These are phyloP conservation scores for Lacanobia wlatinum DNA, from an alignment of 2,888 invertebrate genomes.

Conservation along the genomic window DNA sequence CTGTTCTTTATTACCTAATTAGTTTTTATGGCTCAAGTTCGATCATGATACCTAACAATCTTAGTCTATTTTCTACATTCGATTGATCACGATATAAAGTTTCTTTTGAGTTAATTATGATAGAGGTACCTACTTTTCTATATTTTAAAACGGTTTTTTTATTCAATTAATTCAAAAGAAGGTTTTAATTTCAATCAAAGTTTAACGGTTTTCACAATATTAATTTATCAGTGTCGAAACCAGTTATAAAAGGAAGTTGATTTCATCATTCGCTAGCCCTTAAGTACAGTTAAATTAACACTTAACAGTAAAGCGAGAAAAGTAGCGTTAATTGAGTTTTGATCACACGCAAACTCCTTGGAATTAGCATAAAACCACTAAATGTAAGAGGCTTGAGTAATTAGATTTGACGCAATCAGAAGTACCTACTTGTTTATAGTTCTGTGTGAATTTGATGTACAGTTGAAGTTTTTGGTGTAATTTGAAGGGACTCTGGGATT, in stretches of 20 bases:
- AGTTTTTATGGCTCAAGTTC: slow-evolving; percentile 21
- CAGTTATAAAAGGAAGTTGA: slow-evolving; percentile 37
- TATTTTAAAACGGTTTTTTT: background rate
- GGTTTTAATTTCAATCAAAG: background rate
- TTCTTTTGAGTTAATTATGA: background rate
- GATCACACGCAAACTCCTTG: slow-evolving; percentile 28
- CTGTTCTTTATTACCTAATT: background rate
- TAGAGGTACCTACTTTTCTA: background rate
- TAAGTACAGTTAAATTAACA: slow-evolving; percentile 13
- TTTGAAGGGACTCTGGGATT: slow-evolving; percentile 57
- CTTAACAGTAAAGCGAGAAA: slow-evolving; percentile 29
- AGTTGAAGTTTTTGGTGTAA: slow-evolving; percentile 29
- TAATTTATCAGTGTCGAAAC: slow-evolving; percentile 23
- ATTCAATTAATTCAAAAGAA: no score
- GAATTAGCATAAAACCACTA: slow-evolving; percentile 49
- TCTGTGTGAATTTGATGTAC: slow-evolving; percentile 48
- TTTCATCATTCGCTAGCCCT: slow-evolving; percentile 25
- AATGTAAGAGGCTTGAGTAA: slow-evolving; percentile 44
- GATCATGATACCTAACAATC: slow-evolving; percentile 17
- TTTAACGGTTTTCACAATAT: slow-evolving; percentile 16
- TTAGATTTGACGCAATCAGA: slow-evolving; percentile 45
- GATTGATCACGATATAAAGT: background rate
- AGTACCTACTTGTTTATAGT: slow-evolving; percentile 14
- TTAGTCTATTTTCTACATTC: slow-evolving; percentile 16
- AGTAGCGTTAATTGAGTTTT: slow-evolving; percentile 35